Evolutionary conservation across 1,140 invertebrate genomes (phyloP).

Genomic region (Penaeus indicus): DNA sequence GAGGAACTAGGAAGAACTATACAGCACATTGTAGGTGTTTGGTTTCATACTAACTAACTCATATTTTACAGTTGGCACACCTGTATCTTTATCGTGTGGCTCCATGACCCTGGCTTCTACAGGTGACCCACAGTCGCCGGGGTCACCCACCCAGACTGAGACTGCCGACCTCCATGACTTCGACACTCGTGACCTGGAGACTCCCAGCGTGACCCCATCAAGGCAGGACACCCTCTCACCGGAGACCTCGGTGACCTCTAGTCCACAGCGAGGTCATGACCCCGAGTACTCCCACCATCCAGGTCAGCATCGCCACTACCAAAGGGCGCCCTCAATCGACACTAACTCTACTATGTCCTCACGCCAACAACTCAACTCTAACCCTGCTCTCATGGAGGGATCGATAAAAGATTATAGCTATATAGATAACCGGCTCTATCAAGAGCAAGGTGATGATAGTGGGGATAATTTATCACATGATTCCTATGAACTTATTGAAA

Average conservation of each 20-base stretch:
- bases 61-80: slow-evolving; percentile 68
- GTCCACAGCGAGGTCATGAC: slow-evolving; percentile 67
- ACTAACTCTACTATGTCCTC: slow-evolving; percentile 60
- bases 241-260: slow-evolving; percentile 68
- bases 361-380: slow-evolving; percentile 51
- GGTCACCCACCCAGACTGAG: slow-evolving; percentile 66
- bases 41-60: slow-evolving; percentile 68
- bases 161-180: slow-evolving; percentile 67
- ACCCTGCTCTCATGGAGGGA: slow-evolving; percentile 52
- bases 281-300: slow-evolving; percentile 61
- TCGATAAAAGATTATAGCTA: slow-evolving; percentile 50
- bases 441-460: slow-evolving; percentile 57
- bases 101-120: slow-evolving; percentile 75
- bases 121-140: slow-evolving; percentile 66
- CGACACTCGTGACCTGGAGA: slow-evolving; percentile 65
- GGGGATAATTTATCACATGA: slow-evolving; percentile 90
- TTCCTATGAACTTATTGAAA: slow-evolving; percentile 86
- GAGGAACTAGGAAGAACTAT: slow-evolving; percentile 20
- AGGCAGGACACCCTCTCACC: slow-evolving; percentile 68
- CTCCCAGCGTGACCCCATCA: slow-evolving; percentile 64
- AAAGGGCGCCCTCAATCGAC: slow-evolving; percentile 55
- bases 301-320: slow-evolving; percentile 65
- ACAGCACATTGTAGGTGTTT: slow-evolving; percentile 68
- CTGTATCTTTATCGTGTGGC: slow-evolving; percentile 76
- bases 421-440: slow-evolving; percentile 60